Base-by-base conservation (phyloP, 2,113 vertebrate genomes). In the Pseudolaguvia tuberculata region DNA sequence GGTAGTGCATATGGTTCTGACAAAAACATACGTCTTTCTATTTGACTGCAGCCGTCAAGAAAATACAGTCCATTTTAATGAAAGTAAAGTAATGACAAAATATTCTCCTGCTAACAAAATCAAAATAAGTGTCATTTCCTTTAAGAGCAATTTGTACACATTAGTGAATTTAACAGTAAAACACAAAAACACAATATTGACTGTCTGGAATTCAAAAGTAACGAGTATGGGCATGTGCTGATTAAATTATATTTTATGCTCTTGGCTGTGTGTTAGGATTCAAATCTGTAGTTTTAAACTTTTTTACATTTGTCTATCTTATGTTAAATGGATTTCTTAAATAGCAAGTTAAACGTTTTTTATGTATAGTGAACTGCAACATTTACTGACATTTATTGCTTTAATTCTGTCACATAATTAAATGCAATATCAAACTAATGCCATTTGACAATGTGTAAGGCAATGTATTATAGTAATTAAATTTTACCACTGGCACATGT, bases 1-100 rank as follows among this genome's bases (percentile, higher is more conserved):
- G 31, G 52, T 70, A 3, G 8, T 48, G 47, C 51, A 57, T 75
- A 67, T 65, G 52, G 10, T 48, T 23, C 65, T 74, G 23, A 76
- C 56, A 68, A 45, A 81, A 70, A 78, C 20, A 15, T 48, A 75
- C 35, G 20, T 52, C 68, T 59, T 25, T 56, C 55, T 62, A n/a
- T n/a, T n/a, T n/a, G n/a, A n/a, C n/a, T n/a, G n/a, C n/a, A n/a
- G n/a, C n/a, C n/a, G n/a, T n/a, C n/a, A n/a, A n/a, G n/a, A n/a
- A n/a, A n/a, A n/a, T n/a, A n/a, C n/a, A n/a, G n/a, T n/a, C n/a
- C n/a, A n/a, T n/a, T n/a, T n/a, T n/a, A n/a, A n/a, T n/a, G n/a
- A n/a, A n/a, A n/a, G n/a, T n/a, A n/a, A n/a, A n/a, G n/a, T n/a
- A n/a, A n/a, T n/a, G n/a, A n/a, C n/a, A n/a, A n/a, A n/a, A n/a